Conservation (phyloP, 2,888 invertebrate genomes). For the Rutpela maculata region DNA sequence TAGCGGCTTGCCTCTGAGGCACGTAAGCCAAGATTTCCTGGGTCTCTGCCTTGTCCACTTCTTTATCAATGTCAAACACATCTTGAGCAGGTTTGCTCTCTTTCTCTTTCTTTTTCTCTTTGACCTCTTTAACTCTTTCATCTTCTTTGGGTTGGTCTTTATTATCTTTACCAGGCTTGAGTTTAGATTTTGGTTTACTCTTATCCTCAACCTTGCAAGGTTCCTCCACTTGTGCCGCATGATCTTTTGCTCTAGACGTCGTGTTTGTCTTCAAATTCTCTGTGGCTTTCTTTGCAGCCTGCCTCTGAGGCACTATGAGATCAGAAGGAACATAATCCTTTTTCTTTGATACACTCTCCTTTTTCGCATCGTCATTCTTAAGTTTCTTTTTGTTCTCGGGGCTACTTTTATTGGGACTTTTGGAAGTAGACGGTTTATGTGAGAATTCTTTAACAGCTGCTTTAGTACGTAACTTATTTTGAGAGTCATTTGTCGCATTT, state of each 20-base stretch:
- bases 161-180: conserved; percentile 60
- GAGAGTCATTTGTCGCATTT: conserved; percentile 81
- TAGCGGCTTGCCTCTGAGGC: conserved; percentile 92
- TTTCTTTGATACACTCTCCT: conserved; percentile 68
- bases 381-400: conserved; percentile 55
- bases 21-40: conserved; percentile 86
- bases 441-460: conserved; percentile 91
- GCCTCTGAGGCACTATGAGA: conserved; percentile 91
- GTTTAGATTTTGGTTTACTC: conserved; percentile 62
- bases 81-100: conserved; percentile 64
- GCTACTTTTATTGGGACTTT: conserved; percentile 66
- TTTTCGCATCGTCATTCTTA: conserved; percentile 58
- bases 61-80: conserved; percentile 79
- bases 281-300: conserved; percentile 93
- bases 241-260: conserved; percentile 71
- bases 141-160: conserved; percentile 51
- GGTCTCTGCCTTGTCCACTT: conserved; percentile 78
- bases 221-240: conserved; percentile 54
- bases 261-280: conserved; percentile 88
- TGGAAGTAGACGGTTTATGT: conserved; percentile 70
- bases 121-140: conserved; percentile 51
- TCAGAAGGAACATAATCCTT: conserved; percentile 82
- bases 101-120: conserved; percentile 62
- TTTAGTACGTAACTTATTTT: conserved; percentile 84
- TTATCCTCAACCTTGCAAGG: conserved; percentile 60